These are phyloP conservation scores for Piprites chloris DNA, from an alignment of 2,113 vertebrate genomes.

Conservation along the genomic window DNA sequence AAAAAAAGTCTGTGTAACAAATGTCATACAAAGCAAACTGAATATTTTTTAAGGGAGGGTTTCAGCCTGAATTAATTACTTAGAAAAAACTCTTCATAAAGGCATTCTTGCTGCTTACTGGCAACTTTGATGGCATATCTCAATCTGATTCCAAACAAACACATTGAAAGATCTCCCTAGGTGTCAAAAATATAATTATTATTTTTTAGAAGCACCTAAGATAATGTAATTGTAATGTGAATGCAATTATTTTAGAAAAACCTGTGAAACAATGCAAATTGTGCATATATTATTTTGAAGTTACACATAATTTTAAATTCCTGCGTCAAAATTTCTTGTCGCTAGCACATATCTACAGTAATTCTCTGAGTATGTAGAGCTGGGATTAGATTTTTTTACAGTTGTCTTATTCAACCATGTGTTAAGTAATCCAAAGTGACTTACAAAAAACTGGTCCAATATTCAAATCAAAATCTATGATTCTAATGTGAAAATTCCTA, in stretches of 20 bases:
- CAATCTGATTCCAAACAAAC: not conserved
- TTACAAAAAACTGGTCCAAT: not conserved
- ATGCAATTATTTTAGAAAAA: not conserved
- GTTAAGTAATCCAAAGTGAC: not conserved
- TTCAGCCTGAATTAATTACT: not conserved
- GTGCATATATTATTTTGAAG: not conserved
- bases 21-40: not conserved
- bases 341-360: not conserved
- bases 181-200: not conserved
- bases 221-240: not conserved
- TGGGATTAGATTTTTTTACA: not conserved
- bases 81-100: not conserved
- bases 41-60: not conserved
- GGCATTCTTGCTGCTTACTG: not conserved
- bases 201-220: not conserved
- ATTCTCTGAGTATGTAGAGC: not conserved
- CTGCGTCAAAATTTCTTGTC: not conserved
- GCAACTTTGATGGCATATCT: not conserved
- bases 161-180: not conserved
- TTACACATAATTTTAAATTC: not conserved
- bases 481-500: not conserved
- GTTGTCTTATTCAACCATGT: not conserved
- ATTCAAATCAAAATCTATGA: not conserved
- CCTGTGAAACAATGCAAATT: rapidly evolving
- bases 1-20: not conserved